Evolutionary conservation across 2,797 vertebrate species (phyloP), one percentile per base, ranked within the genome.

Genomic region (Sebastolobus altivelis): DNA sequence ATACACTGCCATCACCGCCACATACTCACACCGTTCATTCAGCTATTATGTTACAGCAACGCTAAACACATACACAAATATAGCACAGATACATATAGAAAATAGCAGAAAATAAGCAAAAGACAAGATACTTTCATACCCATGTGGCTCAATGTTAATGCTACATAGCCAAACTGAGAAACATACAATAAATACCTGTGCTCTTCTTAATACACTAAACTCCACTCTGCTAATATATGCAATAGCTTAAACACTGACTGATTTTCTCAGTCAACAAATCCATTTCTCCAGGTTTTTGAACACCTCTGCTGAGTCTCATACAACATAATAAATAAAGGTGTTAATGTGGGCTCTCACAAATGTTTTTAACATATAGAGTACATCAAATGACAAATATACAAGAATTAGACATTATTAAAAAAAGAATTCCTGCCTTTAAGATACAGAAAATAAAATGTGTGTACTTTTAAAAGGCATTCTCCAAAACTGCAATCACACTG

Each of bases 401-500:
- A 6, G 1, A n/a, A 49, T 38, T 16, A 8, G 4, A 49, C 40
- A 7, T 7, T 6, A 22, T 65, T 4, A 20, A 54, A 67, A 54
- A 67, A 49, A 73, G 9, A 14, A 54, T 7, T 56, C 6, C 9
- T 11, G 49, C 8, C 54, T 68, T 31, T 37, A 59, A 88, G 68
- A 74, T 8, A 31, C 6, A 54, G 1, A 56, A 59, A 27, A 5
- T 29, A n/a, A 29, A 38, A 65, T 4, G 11, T 13, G 54, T 37
- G 58, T 25, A 62, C 67, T 70, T 75, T 77, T 60, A 73, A 72
- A 72, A 77, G 40, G 65, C 68, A 62, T 71, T 86, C 84, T 85
- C 55, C 71, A 79, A 25, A 81, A 74, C 83, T 69, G 81, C 85
- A 79, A 75, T 91, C 86, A 86, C 85, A 83, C 86, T 80, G 91